Evolutionary conservation across 2,113 vertebrate species (phyloP), one percentile per base, ranked within the genome.

Genomic region (Gobius niger): DNA sequence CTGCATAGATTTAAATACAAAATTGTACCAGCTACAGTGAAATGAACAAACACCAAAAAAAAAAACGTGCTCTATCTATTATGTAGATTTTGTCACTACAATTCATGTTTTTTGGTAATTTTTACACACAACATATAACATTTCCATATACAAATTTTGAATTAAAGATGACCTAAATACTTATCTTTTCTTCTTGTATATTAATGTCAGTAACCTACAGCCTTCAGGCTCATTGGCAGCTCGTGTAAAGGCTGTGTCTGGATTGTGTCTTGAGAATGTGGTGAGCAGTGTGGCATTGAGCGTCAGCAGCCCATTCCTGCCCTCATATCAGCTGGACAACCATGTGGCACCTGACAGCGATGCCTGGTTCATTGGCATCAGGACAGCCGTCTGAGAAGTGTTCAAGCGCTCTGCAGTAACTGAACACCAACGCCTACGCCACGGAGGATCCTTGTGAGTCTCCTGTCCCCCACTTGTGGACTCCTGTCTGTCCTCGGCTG

Each of bases 401-500:
- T 63, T 72, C 0, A 18, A 76, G 78, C 79, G 80, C 57, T 78
- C 82, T 68, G 70, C 80, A 73, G 88, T 85, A 90, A 91, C 74
- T 41, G 13, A 83, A 91, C 86, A 90, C 87, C 81, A 19, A 5
- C 0, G 83, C 83, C 75, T 72, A 71, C 63, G 63, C 81, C 72
- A 70, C 56, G 9, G 34, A 73, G 82, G 66, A 73, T 85, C 71
- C 85, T 89, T 80, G 63, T 73, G 47, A 84, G 83, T 88, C 87
- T 76, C 79, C 88, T 87, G 82, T 82, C 82, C 68, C 72, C 76
- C 88, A 91, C 85, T 87, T 88, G 87, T 47, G 68, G 63, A 78
- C 79, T 85, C 81, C 61, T 65, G 88, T 91, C 90, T 88, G 85
- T 91, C 90, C 85, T 83, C 90, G 71, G 82, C 76, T 80, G 77